Evolutionary conservation across 2,113 vertebrate genomes (phyloP), one percentile per base, ranked within the genome.

Genomic region (Cinclus cinclus): DNA sequence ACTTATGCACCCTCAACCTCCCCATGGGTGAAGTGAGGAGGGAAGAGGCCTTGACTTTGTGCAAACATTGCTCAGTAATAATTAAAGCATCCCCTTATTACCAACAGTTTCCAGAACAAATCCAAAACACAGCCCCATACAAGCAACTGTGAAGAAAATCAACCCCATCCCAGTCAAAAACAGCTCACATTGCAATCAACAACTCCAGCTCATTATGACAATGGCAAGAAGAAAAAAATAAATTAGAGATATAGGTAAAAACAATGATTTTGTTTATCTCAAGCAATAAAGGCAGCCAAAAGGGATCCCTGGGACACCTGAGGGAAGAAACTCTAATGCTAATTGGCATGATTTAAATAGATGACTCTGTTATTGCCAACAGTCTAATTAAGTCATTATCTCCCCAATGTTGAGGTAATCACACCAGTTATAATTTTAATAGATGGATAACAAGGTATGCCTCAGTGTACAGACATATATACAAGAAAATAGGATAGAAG

Each of bases 331-430:
- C 86, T 91, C 67, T 96, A 83, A 94, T 96, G 94, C 94, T 98
- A 98, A 98, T 97, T 98, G 97, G 95, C 95, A 80, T 97, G 96
- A 98, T 97, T 95, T 97, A 97, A 96, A 97, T 98, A 98, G 95
- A 97, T 97, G 77, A 89, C 68, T 95, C 87, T 76, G 15, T 70
- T 97, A 95, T 77, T 97, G 94, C 97, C 94, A 91, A 93, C 96
- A 97, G 96, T 92, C 95, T 97, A 89, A 95, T 97, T 98, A 95
- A 97, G 96, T 96, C 96, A 95, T 98, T 97, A 95, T 94, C 68
- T 98, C 78, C 94, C 89, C 87, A 93, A 74, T 86, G 80, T 4
- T 96, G 90, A 74, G 79, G 94, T 94, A 97, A 97, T 97, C 96
- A 97, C 83, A 92, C 73, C 62, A 33, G 58, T 94, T 93, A 95